Conservation (phyloP, 2,797 vertebrate genomes). For the Megaceryle alcyon region DNA sequence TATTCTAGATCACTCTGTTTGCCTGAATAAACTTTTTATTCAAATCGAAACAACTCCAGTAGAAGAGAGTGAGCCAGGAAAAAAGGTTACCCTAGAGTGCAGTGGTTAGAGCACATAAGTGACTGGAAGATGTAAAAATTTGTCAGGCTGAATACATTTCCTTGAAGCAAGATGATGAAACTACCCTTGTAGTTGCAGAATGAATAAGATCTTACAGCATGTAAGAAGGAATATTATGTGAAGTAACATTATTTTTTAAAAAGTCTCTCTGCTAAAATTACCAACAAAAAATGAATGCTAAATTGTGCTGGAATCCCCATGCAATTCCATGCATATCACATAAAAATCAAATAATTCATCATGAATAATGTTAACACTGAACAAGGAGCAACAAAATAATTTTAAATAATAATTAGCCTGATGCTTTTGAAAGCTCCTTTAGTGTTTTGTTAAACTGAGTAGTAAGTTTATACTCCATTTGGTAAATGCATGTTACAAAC, state of each 20-base stretch:
- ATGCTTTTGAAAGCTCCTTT: neutral
- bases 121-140: slow-evolving; percentile 11
- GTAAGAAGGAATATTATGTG: slow-evolving; percentile 41
- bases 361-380: slow-evolving; percentile 20
- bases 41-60: neutral
- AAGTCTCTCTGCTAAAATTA: slow-evolving; percentile 31
- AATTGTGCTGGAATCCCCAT: slow-evolving; percentile 30
- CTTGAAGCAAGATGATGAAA: neutral
- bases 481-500: neutral
- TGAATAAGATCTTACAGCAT: slow-evolving; percentile 12
- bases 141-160: slow-evolving; percentile 33
- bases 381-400: slow-evolving; percentile 42
- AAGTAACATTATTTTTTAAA: slow-evolving; percentile 60
- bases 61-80: neutral
- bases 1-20: neutral
- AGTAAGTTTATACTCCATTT: slow-evolving; percentile 39
- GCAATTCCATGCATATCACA: neutral
- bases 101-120: neutral
- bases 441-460: slow-evolving; percentile 48
- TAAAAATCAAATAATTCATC: slow-evolving; percentile 50
- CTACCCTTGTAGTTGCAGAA: slow-evolving; percentile 22
- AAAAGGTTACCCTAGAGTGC: neutral
- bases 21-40: neutral
- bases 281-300: slow-evolving; percentile 26
- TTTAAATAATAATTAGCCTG: slow-evolving; percentile 63